phyloP scores from a whole-genome alignment of 64 coral and sea anemone species.

The Acropora yongei region DNA sequence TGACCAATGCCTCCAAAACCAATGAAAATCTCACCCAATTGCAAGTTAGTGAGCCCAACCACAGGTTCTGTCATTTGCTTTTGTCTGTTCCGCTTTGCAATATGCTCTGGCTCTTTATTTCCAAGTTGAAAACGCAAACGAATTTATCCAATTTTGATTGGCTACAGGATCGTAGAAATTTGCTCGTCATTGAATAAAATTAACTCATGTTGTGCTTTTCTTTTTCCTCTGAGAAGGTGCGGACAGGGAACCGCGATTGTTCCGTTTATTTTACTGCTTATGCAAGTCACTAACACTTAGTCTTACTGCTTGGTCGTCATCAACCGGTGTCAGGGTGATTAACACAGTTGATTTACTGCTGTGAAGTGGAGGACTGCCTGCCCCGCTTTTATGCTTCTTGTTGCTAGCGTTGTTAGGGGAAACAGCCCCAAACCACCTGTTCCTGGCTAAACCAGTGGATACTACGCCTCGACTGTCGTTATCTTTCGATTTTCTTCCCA shows the following conservation, averaged over 20 bases:
- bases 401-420: background rate
- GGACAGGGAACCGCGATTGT: background rate
- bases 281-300: conserved; percentile 31
- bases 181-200: too few relatives aligned
- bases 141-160: background rate
- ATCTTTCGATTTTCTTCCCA: background rate
- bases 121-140: background rate
- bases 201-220: too few relatives aligned
- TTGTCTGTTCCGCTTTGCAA: too few relatives aligned
- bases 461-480: background rate
- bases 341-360: background rate
- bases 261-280: background rate
- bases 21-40: too few relatives aligned
- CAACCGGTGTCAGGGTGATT: conserved; percentile 30
- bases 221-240: too few relatives aligned
- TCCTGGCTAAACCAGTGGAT: background rate
- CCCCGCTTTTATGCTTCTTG: background rate
- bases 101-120: too few relatives aligned
- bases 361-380: background rate
- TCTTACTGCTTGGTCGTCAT: conserved; percentile 14
- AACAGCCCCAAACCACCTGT: background rate
- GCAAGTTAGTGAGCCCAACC: too few relatives aligned
- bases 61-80: too few relatives aligned
- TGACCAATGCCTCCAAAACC: too few relatives aligned
- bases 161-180: too few relatives aligned